These are phyloP conservation scores for Craterocephalus amniculus DNA, from an alignment of 2,797 vertebrate species.

Conservation along the genomic window DNA sequence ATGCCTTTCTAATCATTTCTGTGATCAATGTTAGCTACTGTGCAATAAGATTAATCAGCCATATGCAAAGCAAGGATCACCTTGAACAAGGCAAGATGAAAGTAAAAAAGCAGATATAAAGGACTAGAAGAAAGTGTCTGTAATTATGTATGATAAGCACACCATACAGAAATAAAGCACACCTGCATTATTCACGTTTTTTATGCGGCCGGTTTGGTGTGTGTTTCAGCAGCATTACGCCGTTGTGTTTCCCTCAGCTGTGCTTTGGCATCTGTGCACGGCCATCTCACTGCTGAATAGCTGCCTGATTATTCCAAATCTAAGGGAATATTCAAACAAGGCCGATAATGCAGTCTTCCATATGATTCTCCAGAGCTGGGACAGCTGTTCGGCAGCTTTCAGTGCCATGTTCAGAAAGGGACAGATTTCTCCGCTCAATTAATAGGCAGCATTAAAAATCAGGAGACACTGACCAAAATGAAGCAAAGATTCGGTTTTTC, in stretches of 20 bases:
- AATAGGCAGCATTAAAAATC: slow-evolving; percentile 75
- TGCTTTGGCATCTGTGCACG: slow-evolving; percentile 81
- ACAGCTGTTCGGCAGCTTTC: slow-evolving; percentile 81
- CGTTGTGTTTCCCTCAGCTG: slow-evolving; percentile 76
- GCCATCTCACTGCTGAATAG: slow-evolving; percentile 80
- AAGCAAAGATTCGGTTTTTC: slow-evolving; percentile 57
- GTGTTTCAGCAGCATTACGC: slow-evolving; percentile 59
- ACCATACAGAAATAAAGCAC: slow-evolving; percentile 60
- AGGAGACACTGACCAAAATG: slow-evolving; percentile 67
- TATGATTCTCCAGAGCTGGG: slow-evolving; percentile 81
- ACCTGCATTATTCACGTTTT: slow-evolving; percentile 78
- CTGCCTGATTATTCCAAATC: slow-evolving; percentile 84
- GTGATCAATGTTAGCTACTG: slow-evolving; percentile 82
- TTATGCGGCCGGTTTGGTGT: slow-evolving; percentile 53
- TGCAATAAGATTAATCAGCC: slow-evolving; percentile 83
- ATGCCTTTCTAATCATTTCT: slow-evolving; percentile 84
- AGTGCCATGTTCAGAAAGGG: slow-evolving; percentile 72
- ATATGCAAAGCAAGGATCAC: slow-evolving; percentile 80
- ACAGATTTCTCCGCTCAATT: slow-evolving; percentile 80
- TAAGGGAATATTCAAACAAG: slow-evolving; percentile 83
- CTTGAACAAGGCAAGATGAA: slow-evolving; percentile 69
- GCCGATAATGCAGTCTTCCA: slow-evolving; percentile 80
- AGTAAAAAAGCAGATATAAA: slow-evolving; percentile 56
- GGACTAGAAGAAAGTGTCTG: slow-evolving; percentile 57
- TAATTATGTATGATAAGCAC: slow-evolving; percentile 68